Evolutionary conservation across 2,888 invertebrate species (phyloP), one percentile per base, ranked within the genome.

Genomic region (Coleophora deauratella): DNA sequence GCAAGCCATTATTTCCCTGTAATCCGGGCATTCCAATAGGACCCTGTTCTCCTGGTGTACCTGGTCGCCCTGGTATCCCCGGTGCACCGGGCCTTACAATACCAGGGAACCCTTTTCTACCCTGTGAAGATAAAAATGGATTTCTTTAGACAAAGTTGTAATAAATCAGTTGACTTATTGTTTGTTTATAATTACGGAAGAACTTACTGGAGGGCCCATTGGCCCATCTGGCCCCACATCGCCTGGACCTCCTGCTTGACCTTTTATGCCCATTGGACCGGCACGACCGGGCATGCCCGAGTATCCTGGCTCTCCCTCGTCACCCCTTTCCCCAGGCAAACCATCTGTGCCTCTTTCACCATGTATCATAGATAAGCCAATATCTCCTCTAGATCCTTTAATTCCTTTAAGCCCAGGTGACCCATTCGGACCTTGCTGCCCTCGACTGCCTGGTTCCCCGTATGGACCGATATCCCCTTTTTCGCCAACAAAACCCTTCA

Each of bases 51-150:
- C 96, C 96, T 3, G 91, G 89, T 64, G 88, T 89, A 32, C 96
- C 96, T 39, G 89, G 87, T 49, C 88, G 86, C 45, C 96, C 96
- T 63, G 89, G 84, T 9, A 88, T 70, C 15, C 96, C 96, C 27
- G 91, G 85, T 21, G 89, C 68, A 38, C 96, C 94, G 27, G 90
- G 91, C 41, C 64, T 48, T 27, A 44, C 41, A 14, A 70, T 62
- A 14, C 80, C 85, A 38, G 66, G 57, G 11, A 74, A 61, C 40
- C 85, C 85, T 64, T 82, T 84, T 39, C 76, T 68, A 27, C 85
- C 85, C 85, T 85, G 58, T 35, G 28, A 60, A 66, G 1, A 31
- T 11, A 31, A 10, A 31, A 28, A 28, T 28, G 28, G 9, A 28
- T 28, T 28, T 9, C 8, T 28, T 28, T 2, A 28, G 10, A 28